A percentile compares a stretch with the other conserved stretches of the same genome.
Evolutionary conservation across 2,797 vertebrate genomes (phyloP).

Genomic region (Characodon lateralis): DNA sequence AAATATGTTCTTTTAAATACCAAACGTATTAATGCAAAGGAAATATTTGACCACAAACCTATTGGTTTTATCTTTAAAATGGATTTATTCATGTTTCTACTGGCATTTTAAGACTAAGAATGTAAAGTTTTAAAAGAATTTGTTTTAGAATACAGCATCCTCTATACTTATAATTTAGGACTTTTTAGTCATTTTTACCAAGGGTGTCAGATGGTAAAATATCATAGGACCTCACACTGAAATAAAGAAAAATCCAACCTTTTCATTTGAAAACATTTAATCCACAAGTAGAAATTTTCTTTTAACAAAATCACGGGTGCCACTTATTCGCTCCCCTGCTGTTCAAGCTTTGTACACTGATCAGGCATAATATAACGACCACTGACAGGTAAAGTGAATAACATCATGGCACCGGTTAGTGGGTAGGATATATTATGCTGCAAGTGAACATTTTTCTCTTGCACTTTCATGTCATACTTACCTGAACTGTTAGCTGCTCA

Average conservation of each 20-base stretch:
- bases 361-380: slow-evolving; percentile 1
- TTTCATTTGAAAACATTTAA: background rate
- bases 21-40: background rate
- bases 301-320: background rate
- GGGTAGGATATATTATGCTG: background rate
- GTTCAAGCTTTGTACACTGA: background rate
- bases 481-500: no score
- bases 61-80: background rate
- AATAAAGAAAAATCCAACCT: background rate
- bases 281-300: background rate
- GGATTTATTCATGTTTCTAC: background rate
- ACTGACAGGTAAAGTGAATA: background rate
- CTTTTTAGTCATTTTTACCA: no score
- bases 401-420: background rate
- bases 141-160: background rate
- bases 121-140: background rate
- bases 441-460: background rate
- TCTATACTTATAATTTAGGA: background rate
- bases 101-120: background rate
- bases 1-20: background rate
- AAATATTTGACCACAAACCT: background rate
- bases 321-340: background rate
- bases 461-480: background rate
- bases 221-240: no score
- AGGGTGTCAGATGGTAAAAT: no score